Evolutionary conservation across 2,888 invertebrate species (phyloP), one percentile per base, ranked within the genome.

Genomic region (Agriopis aurantiaria): DNA sequence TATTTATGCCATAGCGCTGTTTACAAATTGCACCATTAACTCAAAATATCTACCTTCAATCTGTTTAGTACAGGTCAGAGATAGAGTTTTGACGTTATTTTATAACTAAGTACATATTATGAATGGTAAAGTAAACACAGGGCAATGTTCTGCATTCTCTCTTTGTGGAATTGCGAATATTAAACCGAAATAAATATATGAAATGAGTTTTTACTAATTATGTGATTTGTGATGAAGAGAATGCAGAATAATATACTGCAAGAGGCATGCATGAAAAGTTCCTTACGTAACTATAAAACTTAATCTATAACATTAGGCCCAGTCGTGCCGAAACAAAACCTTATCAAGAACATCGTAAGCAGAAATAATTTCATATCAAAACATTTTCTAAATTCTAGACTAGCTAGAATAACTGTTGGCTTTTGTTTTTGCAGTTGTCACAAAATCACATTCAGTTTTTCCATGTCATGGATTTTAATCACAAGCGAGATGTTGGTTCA

Each of bases 381-480:
- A 33, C 33, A 33, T 33, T 33, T 33, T 33, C 33, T 33, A 33
- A 5, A 33, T 33, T 33, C 33, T 33, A 33, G 33, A 33, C 33
- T 33, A 2, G 17, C 33, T 33, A 33, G 11, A 48, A 12, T n/a
- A 17, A 43, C 43, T 43, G 8, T 9, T 23, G 2, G 3, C 9
- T 17, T 17, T 33, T 33, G 5, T 8, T 17, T 17, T 10, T 7
- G 14, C 14, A 55, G 55, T n/a, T 9, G 41, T 56, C 9, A 23
- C 3, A 14, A 7, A 60, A 56, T 58, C 76, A 76, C 81, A 76
- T 75, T 76, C 73, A 48, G 74, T 69, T 70, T 65, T 40, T 64
- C 64, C 62, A 61, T 69, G 69, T 69, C 69, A 69, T 69, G 69
- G 69, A 65, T 61, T 9, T 9, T 43, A 60, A 69, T 55, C 56